Conservation (phyloP, 1,140 invertebrate genomes). For the Callitettix versicolor region DNA sequence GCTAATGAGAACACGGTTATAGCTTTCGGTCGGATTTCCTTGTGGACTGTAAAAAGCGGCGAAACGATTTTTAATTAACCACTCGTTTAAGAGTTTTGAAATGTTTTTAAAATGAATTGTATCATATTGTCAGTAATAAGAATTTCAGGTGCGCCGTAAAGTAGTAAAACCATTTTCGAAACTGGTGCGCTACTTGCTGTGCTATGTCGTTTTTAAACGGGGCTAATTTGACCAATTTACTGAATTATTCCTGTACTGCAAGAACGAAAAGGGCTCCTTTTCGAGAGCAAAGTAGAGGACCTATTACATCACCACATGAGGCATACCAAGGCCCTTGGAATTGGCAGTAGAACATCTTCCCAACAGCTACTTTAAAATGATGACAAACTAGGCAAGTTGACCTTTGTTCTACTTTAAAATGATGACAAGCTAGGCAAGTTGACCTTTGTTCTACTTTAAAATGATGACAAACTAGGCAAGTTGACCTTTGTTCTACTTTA, state of each 20-base stretch:
- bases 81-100: neutral
- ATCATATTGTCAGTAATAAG: constrained; percentile 6
- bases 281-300: constrained; percentile 30
- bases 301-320: constrained; percentile 33
- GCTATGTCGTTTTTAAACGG: constrained; percentile 26
- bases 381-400: too few species aligned
- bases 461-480: too few species aligned
- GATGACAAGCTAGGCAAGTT: too few species aligned
- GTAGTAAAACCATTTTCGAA: constrained; percentile 3
- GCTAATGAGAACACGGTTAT: too few species aligned
- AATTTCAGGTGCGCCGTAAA: constrained; percentile 8
- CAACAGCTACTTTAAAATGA: constrained; percentile 26
- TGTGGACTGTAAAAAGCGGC: constrained; percentile 30
- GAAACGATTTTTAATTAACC: neutral
- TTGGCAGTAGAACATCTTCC: constrained; percentile 27
- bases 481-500: too few species aligned
- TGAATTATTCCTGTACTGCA: constrained; percentile 32
- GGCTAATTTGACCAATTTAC: constrained; percentile 30
- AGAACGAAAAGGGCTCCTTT: constrained; percentile 30
- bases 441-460: too few species aligned
- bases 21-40: constrained; percentile 33
- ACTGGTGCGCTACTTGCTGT: neutral
- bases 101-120: neutral
- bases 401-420: constrained; percentile 23
- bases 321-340: constrained; percentile 9